A percentile compares a stretch with the other conserved stretches of the same genome.
phyloP scores from a whole-genome alignment of 2,888 invertebrate species.

The Cyclophora albipunctata region DNA sequence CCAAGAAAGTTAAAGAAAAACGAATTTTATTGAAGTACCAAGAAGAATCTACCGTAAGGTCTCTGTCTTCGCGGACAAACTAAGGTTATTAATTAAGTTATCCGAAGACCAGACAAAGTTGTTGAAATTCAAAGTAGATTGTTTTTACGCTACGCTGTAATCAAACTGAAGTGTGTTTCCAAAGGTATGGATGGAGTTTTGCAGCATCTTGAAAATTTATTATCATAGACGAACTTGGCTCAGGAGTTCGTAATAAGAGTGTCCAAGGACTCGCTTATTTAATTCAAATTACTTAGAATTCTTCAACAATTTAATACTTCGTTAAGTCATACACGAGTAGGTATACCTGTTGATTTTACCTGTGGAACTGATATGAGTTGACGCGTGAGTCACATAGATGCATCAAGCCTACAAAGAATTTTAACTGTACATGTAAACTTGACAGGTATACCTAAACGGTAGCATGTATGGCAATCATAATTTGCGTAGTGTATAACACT shows the following conservation, averaged over 20 bases:
- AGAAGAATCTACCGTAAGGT: constrained; percentile 2
- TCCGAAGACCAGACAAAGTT: constrained; percentile 36
- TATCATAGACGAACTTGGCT: constrained; percentile 26
- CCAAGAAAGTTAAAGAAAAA: too few species aligned
- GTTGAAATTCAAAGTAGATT: constrained; percentile 43
- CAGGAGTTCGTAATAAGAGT: constrained; percentile 24
- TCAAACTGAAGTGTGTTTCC: constrained; percentile 49
- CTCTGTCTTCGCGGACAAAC: constrained; percentile 18
- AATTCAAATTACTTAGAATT: too few species aligned
- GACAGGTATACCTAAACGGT: too few species aligned
- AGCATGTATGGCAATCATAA: too few species aligned
- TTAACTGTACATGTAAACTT: too few species aligned
- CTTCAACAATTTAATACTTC: too few species aligned
- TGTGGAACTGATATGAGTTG: too few species aligned
- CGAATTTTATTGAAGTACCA: constrained; percentile 10
- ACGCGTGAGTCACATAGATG: too few species aligned
- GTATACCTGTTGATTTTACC: too few species aligned
- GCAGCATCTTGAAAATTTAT: constrained; percentile 27
- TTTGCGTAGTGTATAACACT: too few species aligned
- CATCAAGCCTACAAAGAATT: too few species aligned
- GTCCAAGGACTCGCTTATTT: constrained; percentile 1
- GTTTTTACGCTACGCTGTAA: constrained; percentile 53
- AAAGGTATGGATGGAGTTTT: constrained; percentile 31
- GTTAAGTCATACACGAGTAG: too few species aligned
- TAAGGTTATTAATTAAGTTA: constrained; percentile 60